Percentiles rank a stretch among this genome's conserved stretches.
phyloP scores from a whole-genome alignment of 2,888 invertebrate genomes.

The Nezara viridula region DNA sequence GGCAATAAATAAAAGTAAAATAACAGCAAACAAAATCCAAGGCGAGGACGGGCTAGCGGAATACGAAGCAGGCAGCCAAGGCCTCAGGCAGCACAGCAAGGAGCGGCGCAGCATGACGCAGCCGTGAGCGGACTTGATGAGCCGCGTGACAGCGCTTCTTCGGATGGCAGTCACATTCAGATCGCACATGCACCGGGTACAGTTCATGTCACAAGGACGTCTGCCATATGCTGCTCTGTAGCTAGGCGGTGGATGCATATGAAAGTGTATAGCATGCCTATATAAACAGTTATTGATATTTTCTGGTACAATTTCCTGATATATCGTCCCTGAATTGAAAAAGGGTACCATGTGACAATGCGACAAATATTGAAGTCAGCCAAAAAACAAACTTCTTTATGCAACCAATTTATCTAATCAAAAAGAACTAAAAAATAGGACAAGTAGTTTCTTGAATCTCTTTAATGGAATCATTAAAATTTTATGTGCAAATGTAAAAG shows the following conservation, averaged over 20 bases:
- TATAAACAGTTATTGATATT: background rate
- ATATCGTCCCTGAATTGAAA: too few relatives aligned
- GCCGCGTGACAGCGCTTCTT: background rate
- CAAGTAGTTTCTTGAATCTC: too few relatives aligned
- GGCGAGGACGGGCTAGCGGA: background rate
- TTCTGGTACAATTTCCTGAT: too few relatives aligned
- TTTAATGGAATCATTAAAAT: too few relatives aligned
- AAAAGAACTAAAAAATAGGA: too few relatives aligned
- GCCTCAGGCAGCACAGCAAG: background rate
- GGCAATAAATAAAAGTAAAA: background rate
- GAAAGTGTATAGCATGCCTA: background rate
- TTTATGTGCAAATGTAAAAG: too few relatives aligned
- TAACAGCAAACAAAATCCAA: background rate
- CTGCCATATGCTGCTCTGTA: background rate
- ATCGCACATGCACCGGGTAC: background rate
- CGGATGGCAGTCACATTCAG: background rate
- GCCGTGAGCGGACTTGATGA: background rate
- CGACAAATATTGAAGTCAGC: too few relatives aligned
- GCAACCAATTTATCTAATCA: too few relatives aligned
- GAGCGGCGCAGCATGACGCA: background rate
- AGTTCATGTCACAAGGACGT: slow-evolving; percentile 5
- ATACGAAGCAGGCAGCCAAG: slow-evolving; percentile 20
- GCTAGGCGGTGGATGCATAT: background rate
- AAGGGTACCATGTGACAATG: too few relatives aligned
- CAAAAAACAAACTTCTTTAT: too few relatives aligned